Percentiles rank a stretch among this genome's conserved stretches.
Evolutionary conservation across 2,113 vertebrate species (phyloP).

Genomic region (Monarcha castaneiventris): DNA sequence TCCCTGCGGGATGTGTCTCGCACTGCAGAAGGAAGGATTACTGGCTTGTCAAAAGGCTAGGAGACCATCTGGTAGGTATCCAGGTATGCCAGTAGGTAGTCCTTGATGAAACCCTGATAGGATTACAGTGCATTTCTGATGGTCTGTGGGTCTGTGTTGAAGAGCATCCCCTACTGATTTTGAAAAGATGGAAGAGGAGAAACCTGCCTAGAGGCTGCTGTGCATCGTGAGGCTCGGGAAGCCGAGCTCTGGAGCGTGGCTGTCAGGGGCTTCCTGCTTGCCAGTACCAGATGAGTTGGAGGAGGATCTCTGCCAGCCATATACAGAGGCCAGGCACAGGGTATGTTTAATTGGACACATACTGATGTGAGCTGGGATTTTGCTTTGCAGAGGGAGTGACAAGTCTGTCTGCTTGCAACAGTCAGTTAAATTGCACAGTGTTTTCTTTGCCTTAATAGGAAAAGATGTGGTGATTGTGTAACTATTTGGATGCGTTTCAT

Average conservation of each 20-base stretch:
- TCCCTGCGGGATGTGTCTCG: not conserved
- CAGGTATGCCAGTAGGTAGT: not conserved
- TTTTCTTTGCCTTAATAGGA: conserved; percentile 67
- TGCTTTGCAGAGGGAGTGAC: conserved; percentile 16
- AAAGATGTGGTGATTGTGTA: conserved; percentile 53
- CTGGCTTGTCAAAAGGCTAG: not conserved
- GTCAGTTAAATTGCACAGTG: conserved; percentile 40
- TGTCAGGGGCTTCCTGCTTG: not conserved
- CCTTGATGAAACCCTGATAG: not conserved
- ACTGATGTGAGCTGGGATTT: conserved; percentile 26
- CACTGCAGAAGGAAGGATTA: not conserved
- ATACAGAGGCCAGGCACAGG: not conserved
- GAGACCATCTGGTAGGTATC: not conserved
- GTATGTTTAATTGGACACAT: not conserved
- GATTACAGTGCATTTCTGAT: not conserved
- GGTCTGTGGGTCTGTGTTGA: not conserved
- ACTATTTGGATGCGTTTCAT: conserved; percentile 37
- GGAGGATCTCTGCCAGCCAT: not conserved
- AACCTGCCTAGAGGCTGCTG: not conserved
- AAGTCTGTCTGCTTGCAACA: conserved; percentile 9
- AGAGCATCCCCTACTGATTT: not conserved
- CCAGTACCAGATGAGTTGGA: not conserved
- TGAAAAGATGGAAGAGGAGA: not conserved
- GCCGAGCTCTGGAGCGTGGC: not conserved
- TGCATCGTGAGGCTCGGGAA: not conserved